Evolutionary conservation across 1,140 invertebrate species (phyloP).

Genomic region (Pachyrhynchus sulphureomaculatus): DNA sequence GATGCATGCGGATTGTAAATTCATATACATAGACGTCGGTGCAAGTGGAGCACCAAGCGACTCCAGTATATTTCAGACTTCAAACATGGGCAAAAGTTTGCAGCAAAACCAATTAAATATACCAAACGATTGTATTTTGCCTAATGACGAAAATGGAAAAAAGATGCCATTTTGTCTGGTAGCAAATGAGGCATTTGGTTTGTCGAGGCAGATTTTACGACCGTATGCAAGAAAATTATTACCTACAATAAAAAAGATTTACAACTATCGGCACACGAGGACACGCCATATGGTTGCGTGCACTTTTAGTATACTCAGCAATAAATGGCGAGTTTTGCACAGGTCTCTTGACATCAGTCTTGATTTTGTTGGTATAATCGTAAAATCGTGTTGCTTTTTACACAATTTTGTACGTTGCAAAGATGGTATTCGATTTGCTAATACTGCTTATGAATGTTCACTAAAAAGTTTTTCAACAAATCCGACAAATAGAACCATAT

Average conservation of each 20-base stretch:
- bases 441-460: too few relatives aligned
- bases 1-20: too few relatives aligned
- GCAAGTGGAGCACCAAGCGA: too few relatives aligned
- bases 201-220: not conserved
- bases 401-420: not conserved
- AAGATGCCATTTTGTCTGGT: not conserved
- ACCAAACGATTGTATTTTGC: not conserved
- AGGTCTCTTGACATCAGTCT: not conserved
- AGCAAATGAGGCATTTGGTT: constrained; percentile 1
- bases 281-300: constrained; percentile 25
- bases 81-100: too few relatives aligned
- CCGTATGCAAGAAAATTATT: constrained; percentile 12
- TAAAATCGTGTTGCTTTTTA: not conserved
- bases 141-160: not conserved
- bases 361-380: not conserved
- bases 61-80: too few relatives aligned
- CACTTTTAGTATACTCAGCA: constrained; percentile 24
- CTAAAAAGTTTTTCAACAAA: too few relatives aligned
- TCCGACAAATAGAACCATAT: too few relatives aligned
- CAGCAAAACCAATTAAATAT: not conserved
- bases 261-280: constrained; percentile 24
- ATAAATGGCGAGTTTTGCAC: constrained; percentile 15
- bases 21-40: too few relatives aligned
- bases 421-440: not conserved
- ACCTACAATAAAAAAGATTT: constrained; percentile 7